Conservation (phyloP, 1,140 invertebrate genomes). For the Hyphantria cunea region DNA sequence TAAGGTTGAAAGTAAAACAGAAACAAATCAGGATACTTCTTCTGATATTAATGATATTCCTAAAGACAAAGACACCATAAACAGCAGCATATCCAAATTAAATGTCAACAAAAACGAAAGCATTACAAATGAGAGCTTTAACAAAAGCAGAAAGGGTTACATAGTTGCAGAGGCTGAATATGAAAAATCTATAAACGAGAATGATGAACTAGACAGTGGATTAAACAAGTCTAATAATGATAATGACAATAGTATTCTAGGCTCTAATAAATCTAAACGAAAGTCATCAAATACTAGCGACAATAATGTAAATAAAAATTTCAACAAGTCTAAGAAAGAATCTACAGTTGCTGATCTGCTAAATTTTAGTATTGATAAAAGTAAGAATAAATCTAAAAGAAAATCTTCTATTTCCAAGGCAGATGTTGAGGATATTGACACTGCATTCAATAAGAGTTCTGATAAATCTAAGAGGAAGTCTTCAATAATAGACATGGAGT, state of each 20-base stretch:
- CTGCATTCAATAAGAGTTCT: background rate
- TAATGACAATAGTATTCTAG: background rate
- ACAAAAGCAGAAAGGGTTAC: too few species aligned
- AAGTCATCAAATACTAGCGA: constrained; percentile 19
- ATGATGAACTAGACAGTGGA: too few species aligned
- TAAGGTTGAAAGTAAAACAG: background rate
- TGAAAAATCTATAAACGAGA: too few species aligned
- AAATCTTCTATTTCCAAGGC: constrained; percentile 12
- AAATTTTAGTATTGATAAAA: background rate
- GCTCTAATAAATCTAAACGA: constrained; percentile 23
- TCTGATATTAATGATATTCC: background rate
- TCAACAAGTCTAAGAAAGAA: background rate
- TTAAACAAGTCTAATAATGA: too few species aligned
- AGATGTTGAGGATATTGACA: background rate
- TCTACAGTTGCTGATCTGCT: background rate
- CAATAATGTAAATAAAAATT: background rate
- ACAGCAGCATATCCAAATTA: too few species aligned
- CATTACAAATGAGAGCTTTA: too few species aligned
- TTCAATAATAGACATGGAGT: background rate
- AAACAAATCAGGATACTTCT: too few species aligned
- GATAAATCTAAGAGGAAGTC: constrained; percentile 1
- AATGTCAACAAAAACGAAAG: too few species aligned
- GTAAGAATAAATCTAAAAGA: constrained; percentile 7
- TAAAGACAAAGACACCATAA: background rate
- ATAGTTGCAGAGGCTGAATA: too few species aligned